Conservation (phyloP, 1,140 invertebrate species). For the Drosophila tristis region DNA sequence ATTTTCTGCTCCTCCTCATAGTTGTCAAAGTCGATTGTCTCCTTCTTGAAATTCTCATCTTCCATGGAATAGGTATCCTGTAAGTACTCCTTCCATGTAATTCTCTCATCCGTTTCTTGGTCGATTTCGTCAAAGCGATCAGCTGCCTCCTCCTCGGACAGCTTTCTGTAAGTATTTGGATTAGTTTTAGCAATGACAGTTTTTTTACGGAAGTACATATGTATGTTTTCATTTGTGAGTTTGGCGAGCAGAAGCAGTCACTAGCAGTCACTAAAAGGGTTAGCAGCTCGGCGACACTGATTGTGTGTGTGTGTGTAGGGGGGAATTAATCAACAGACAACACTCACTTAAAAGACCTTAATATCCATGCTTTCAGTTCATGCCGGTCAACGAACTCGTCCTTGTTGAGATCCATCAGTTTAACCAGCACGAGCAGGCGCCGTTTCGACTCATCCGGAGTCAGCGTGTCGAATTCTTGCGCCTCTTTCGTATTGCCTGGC, state of each 20-base stretch:
- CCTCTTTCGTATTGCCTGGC: conserved; percentile 94
- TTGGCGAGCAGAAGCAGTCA: conserved; percentile 26
- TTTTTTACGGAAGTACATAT: not conserved
- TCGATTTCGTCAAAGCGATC: conserved; percentile 95
- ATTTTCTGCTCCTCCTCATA: conserved; percentile 85
- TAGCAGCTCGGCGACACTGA: conserved; percentile 37
- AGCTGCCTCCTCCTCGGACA: conserved; percentile 94
- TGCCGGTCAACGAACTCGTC: conserved; percentile 90
- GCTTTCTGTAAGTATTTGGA: conserved; percentile 86
- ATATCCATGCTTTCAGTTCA: conserved; percentile 96
- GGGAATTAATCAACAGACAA: conserved; percentile 74
- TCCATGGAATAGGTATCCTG: conserved; percentile 91
- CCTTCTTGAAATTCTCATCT: conserved; percentile 84
- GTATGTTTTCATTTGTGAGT: conserved; percentile 8
- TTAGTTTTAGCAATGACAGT: conserved; percentile 6
- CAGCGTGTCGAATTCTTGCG: conserved; percentile 96
- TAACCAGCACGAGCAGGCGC: conserved; percentile 91
- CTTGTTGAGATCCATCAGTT: conserved; percentile 93
- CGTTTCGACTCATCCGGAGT: conserved; percentile 94
- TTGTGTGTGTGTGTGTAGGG: not conserved
- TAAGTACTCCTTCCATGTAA: conserved; percentile 96
- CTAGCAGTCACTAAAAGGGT: conserved; percentile 7
- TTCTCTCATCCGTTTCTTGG: conserved; percentile 91
- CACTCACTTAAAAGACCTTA: conserved; percentile 94
- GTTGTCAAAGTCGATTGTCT: conserved; percentile 84